Conservation (phyloP, 2,113 vertebrate genomes). For the Nyctibius bracteatus region DNA sequence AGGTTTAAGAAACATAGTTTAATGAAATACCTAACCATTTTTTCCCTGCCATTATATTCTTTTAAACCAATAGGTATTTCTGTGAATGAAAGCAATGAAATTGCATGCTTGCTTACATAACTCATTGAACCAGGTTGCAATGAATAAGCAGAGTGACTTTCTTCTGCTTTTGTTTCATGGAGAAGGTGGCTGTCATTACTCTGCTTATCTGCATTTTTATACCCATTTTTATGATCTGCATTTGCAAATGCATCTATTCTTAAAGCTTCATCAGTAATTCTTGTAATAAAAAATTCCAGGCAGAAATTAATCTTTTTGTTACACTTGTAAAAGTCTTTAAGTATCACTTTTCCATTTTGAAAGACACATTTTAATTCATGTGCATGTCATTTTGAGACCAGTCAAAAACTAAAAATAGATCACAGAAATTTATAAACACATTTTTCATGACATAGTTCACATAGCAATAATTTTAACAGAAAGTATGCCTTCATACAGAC, state of each 20-base stretch:
- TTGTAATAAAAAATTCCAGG: background rate
- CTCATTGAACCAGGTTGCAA: background rate
- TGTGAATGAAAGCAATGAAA: background rate
- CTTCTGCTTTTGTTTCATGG: background rate
- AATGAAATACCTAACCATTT: background rate
- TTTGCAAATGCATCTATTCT: background rate
- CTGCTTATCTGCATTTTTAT: background rate
- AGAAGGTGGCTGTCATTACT: background rate
- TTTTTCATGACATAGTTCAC: background rate
- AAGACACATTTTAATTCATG: background rate
- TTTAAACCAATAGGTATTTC: background rate
- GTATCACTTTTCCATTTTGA: background rate
- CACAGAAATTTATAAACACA: background rate
- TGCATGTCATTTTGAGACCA: background rate
- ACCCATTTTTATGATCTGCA: background rate
- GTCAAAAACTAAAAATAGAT: background rate
- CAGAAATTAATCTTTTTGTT: background rate
- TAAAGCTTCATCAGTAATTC: background rate
- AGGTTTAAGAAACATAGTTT: background rate
- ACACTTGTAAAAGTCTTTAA: background rate
- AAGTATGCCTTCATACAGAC: background rate
- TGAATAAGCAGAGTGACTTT: background rate
- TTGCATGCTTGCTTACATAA: background rate
- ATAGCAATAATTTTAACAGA: background rate
- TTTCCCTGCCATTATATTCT: background rate